These are phyloP conservation scores for Andrena praecox DNA, from an alignment of 2,888 invertebrate species.

Conservation along the genomic window DNA sequence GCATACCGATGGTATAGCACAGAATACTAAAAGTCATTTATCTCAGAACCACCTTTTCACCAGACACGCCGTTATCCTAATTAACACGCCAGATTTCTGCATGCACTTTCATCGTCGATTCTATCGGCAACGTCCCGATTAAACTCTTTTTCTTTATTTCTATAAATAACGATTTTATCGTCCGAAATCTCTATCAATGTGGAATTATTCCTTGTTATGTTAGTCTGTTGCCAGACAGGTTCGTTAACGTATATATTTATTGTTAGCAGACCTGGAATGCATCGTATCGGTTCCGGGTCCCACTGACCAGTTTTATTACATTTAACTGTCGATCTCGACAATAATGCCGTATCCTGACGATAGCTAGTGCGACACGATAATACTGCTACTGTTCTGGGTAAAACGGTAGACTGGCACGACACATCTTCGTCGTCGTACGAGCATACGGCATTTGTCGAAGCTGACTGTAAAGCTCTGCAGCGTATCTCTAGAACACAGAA, in stretches of 20 bases:
- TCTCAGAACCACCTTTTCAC: too few relatives aligned
- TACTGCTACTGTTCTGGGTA: conserved; percentile 73
- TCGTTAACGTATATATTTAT: conserved; percentile 76
- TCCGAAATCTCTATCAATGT: conserved; percentile 64
- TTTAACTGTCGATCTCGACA: conserved; percentile 66
- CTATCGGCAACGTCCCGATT: conserved; percentile 68
- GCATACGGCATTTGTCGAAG: conserved; percentile 74
- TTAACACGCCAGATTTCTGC: neutral
- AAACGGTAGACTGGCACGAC: conserved; percentile 72
- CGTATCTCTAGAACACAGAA: conserved; percentile 74
- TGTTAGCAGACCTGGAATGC: conserved; percentile 80
- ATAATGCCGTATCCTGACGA: conserved; percentile 63
- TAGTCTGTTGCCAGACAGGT: conserved; percentile 45
- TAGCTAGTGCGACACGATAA: conserved; percentile 77
- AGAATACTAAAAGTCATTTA: too few relatives aligned
- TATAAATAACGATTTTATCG: conserved; percentile 69
- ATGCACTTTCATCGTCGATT: conserved; percentile 4
- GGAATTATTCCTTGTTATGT: conserved; percentile 41
- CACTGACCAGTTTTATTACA: conserved; percentile 79
- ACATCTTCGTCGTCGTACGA: conserved; percentile 61
- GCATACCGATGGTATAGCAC: too few relatives aligned
- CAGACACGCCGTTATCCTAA: too few relatives aligned
- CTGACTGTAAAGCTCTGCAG: conserved; percentile 73
- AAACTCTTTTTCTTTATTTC: conserved; percentile 15
- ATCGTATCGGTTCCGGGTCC: conserved; percentile 81